phyloP scores from a whole-genome alignment of 2,888 invertebrate species.

The Pristionchus maxplancki region DNA sequence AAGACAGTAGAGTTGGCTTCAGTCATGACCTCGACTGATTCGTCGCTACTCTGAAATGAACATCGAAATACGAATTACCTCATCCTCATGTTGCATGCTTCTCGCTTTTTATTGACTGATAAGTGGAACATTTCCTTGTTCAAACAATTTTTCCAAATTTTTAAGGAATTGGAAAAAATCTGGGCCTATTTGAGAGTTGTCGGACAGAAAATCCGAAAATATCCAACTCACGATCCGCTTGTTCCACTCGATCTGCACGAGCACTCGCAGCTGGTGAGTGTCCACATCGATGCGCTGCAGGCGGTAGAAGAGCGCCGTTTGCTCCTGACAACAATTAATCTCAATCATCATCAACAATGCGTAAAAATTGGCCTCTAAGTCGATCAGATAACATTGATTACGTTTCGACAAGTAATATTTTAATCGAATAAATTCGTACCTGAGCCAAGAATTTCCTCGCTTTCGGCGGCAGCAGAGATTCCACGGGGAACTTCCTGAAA shows the following conservation, averaged over 20 bases:
- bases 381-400: too few species aligned
- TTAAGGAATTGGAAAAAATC: too few species aligned
- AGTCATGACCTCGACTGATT: neutral
- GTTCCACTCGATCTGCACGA: slow-evolving; percentile 70
- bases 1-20: slow-evolving; percentile 56
- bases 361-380: too few species aligned
- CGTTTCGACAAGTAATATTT: too few species aligned
- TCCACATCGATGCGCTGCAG: slow-evolving; percentile 62
- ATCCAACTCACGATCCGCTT: slow-evolving; percentile 49
- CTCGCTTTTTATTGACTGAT: too few species aligned
- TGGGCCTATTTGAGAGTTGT: too few species aligned
- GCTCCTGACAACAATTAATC: slow-evolving; percentile 31
- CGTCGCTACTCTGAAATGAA: slow-evolving; percentile 29
- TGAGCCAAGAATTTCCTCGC: slow-evolving; percentile 67
- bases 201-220: neutral
- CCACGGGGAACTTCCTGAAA: slow-evolving; percentile 70
- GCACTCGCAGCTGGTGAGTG: slow-evolving; percentile 66
- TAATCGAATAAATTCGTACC: slow-evolving; percentile 54
- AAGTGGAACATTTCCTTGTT: too few species aligned
- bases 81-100: neutral
- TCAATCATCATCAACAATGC: too few species aligned
- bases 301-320: slow-evolving; percentile 58
- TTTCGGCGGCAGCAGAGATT: slow-evolving; percentile 67
- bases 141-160: neutral
- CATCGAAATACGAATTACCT: neutral